A percentile compares a stretch with the other conserved stretches of the same genome.
Conservation (phyloP, 2,113 vertebrate genomes). For the Pyrgilauda ruficollis region DNA sequence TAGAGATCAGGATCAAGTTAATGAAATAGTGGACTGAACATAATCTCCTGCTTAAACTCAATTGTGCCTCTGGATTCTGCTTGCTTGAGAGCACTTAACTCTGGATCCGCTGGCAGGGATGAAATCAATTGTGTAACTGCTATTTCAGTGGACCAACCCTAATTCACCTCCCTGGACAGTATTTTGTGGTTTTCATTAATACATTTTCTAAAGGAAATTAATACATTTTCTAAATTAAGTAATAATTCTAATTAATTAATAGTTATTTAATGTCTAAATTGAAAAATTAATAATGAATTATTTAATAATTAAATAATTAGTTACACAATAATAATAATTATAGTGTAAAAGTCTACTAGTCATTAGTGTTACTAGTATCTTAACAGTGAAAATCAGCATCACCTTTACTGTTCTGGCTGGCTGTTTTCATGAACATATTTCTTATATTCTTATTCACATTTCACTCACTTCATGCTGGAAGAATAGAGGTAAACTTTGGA, state of each 20-base stretch:
- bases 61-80: background rate
- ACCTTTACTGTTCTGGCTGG: background rate
- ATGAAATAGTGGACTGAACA: constrained; percentile 31
- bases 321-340: background rate
- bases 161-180: background rate
- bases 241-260: background rate
- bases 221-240: background rate
- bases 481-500: background rate
- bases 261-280: no score
- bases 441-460: background rate
- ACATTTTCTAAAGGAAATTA: background rate
- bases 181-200: background rate
- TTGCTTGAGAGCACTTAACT: background rate
- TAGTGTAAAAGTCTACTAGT: background rate
- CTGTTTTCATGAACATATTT: background rate
- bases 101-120: background rate
- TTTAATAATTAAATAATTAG: background rate
- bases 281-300: background rate
- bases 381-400: background rate
- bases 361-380: background rate
- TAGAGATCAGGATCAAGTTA: constrained; percentile 46
- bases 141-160: background rate
- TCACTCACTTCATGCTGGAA: background rate
- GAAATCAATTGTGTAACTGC: background rate
- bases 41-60: background rate